Evolutionary conservation across 2,113 vertebrate species (phyloP).

Genomic region (Mola mola): DNA sequence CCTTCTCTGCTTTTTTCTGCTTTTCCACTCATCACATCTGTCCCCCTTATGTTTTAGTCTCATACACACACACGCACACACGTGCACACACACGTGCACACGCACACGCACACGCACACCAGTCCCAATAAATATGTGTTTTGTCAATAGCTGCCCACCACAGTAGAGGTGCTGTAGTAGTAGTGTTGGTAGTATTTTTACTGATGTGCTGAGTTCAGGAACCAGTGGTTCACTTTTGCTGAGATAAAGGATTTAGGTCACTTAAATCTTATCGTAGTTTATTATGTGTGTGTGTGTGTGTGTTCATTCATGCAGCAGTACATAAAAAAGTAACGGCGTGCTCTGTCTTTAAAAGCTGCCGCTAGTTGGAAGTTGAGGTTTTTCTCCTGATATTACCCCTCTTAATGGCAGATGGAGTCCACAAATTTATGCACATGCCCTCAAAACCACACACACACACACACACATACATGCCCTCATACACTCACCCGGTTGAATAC

Average conservation of each 20-base stretch:
- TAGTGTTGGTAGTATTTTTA: slow-evolving; percentile 23
- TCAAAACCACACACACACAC: slow-evolving; percentile 3
- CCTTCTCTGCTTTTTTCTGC: slow-evolving; percentile 9
- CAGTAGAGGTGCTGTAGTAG: slow-evolving; percentile 15
- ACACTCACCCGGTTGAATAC: background rate
- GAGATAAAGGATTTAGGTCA: slow-evolving; percentile 64
- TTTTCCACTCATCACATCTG: slow-evolving; percentile 41
- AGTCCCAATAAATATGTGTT: slow-evolving; percentile 59
- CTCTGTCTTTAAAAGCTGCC: slow-evolving; percentile 26
- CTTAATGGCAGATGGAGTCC: slow-evolving; percentile 38
- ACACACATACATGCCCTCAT: slow-evolving; percentile 6
- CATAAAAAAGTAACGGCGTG: slow-evolving; percentile 22
- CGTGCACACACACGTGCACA: slow-evolving; percentile 7
- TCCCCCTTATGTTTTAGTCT: slow-evolving; percentile 50
- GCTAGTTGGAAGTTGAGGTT: slow-evolving; percentile 15
- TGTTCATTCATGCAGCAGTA: slow-evolving; percentile 29
- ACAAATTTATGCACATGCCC: slow-evolving; percentile 23
- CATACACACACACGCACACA: background rate
- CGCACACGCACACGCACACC: slow-evolving; percentile 23
- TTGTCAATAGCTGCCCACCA: slow-evolving; percentile 65
- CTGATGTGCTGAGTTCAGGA: slow-evolving; percentile 51
- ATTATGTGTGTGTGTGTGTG: slow-evolving; percentile 29
- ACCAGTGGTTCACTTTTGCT: slow-evolving; percentile 62
- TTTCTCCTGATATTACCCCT: slow-evolving; percentile 42
- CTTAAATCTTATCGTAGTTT: slow-evolving; percentile 61